Percentiles rank a stretch among this genome's conserved stretches.
Evolutionary conservation across 2,113 vertebrate species (phyloP).

Genomic region (Albula glossodonta): DNA sequence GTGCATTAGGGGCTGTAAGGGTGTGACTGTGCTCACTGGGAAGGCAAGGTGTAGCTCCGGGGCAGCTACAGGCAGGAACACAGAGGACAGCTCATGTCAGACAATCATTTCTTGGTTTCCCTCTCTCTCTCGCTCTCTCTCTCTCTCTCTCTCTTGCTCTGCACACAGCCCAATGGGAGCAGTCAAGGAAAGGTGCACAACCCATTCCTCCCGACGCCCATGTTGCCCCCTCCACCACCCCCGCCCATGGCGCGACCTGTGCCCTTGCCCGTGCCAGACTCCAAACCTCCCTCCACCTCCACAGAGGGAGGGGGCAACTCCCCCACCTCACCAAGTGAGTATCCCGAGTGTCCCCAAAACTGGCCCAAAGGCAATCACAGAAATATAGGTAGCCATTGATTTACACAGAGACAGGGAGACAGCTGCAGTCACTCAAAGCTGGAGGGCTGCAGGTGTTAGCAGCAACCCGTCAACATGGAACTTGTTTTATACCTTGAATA

Average conservation of each 20-base stretch:
- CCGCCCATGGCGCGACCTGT: slow-evolving; percentile 98
- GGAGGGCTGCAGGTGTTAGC: background rate
- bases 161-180: slow-evolving; percentile 88
- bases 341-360: slow-evolving; percentile 20
- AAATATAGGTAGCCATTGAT: too few relatives aligned
- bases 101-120: background rate
- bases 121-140: background rate
- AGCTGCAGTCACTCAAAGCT: background rate
- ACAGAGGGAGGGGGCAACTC: slow-evolving; percentile 92
- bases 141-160: background rate
- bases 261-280: slow-evolving; percentile 94
- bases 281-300: slow-evolving; percentile 94
- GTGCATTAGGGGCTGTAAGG: background rate
- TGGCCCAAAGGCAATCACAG: too few relatives aligned
- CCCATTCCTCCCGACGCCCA: slow-evolving; percentile 97
- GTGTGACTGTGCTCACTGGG: slow-evolving; percentile 11
- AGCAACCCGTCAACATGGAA: background rate
- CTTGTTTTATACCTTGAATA: background rate
- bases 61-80: background rate
- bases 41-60: background rate
- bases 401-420: too few relatives aligned
- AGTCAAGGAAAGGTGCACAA: slow-evolving; percentile 99
- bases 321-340: slow-evolving; percentile 98
- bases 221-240: slow-evolving; percentile 96
- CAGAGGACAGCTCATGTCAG: background rate